Percentiles rank a stretch among this genome's conserved stretches.
Conservation (phyloP, 2,797 vertebrate genomes). For the Hybognathus amarus region DNA sequence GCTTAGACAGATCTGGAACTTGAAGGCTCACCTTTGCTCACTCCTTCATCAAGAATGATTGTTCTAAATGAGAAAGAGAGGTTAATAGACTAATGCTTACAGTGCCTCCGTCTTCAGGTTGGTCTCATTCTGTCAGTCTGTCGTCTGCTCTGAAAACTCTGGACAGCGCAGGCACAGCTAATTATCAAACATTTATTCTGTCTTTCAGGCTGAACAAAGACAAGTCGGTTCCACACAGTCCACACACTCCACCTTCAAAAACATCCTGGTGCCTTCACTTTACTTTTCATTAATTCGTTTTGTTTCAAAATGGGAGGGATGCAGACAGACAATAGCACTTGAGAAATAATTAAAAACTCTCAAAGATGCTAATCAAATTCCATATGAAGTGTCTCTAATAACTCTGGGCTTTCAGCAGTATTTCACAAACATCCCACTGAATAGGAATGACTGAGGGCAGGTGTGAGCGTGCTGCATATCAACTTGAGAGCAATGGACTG, state of each 20-base stretch:
- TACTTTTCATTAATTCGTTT: constrained; percentile 29
- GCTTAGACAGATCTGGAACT: constrained; percentile 43
- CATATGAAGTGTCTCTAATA: constrained; percentile 19
- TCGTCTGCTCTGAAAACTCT: constrained; percentile 26
- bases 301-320: constrained; percentile 24
- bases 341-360: constrained; percentile 47
- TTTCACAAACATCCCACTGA: neutral
- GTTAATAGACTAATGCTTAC: constrained; percentile 34
- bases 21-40: constrained; percentile 10
- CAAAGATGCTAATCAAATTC: constrained; percentile 41
- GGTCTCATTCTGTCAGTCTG: constrained; percentile 49
- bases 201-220: constrained; percentile 49
- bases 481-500: constrained; percentile 12
- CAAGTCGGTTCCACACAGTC: constrained; percentile 6
- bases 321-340: constrained; percentile 30
- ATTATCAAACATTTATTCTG: constrained; percentile 56
- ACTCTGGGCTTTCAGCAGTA: neutral
- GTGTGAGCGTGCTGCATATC: constrained; percentile 8
- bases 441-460: constrained; percentile 6
- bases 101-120: constrained; percentile 33
- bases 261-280: constrained; percentile 30
- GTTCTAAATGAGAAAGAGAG: constrained; percentile 30
- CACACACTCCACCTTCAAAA: constrained; percentile 29
- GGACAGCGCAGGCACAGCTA: constrained; percentile 38
- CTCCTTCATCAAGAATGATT: constrained; percentile 14